These are phyloP conservation scores for Synanthedon myopaeformis DNA, from an alignment of 2,888 invertebrate genomes.

Conservation along the genomic window DNA sequence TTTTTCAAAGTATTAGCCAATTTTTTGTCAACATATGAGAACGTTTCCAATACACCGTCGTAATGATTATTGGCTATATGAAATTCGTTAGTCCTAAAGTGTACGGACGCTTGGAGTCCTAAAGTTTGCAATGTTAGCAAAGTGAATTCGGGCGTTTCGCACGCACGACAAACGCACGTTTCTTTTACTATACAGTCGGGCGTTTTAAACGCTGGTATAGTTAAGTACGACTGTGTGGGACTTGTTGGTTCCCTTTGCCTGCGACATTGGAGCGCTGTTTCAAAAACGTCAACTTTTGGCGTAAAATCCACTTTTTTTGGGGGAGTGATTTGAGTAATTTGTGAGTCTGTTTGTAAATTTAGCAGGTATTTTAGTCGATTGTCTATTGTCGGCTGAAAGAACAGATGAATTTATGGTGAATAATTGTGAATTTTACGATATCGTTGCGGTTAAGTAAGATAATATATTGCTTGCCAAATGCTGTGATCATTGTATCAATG, in stretches of 20 bases:
- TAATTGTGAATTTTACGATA: too few species aligned
- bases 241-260: constrained; percentile 27
- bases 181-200: constrained; percentile 35
- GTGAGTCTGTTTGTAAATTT: constrained; percentile 22
- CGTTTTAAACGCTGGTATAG: constrained; percentile 24
- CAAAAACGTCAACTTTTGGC: constrained; percentile 29
- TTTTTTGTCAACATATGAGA: constrained; percentile 20
- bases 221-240: constrained; percentile 20
- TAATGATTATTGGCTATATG: constrained; percentile 44
- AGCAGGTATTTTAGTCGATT: constrained; percentile 40
- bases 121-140: constrained; percentile 24
- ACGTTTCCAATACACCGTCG: constrained; percentile 25
- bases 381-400: constrained; percentile 38
- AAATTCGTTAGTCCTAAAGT: constrained; percentile 34
- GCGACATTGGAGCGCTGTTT: constrained; percentile 35
- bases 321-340: not conserved
- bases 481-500: too few species aligned
- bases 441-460: too few species aligned
- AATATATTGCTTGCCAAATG: too few species aligned
- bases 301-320: constrained; percentile 11
- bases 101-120: constrained; percentile 35
- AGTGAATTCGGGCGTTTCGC: constrained; percentile 20
- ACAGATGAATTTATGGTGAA: not conserved
- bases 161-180: constrained; percentile 34
- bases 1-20: constrained; percentile 14